Conservation (phyloP, 2,113 vertebrate genomes). For the Stictonetta naevosa region DNA sequence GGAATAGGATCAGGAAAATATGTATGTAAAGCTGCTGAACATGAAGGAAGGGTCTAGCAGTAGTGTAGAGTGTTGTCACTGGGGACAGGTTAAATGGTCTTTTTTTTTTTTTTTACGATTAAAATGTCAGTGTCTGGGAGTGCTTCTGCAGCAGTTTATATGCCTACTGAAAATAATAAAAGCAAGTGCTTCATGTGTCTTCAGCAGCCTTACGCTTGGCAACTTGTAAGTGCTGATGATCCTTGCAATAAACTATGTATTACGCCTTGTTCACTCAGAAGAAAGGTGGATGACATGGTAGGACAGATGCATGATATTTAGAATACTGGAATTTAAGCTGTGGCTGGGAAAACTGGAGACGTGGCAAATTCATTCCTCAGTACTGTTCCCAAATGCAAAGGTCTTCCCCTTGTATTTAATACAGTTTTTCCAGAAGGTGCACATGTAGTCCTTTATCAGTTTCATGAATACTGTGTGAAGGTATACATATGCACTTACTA, state of each 20-base stretch:
- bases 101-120: neutral
- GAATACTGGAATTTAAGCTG: neutral
- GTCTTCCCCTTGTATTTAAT: neutral
- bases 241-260: neutral
- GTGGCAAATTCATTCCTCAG: neutral
- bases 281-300: neutral
- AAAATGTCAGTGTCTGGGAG: neutral
- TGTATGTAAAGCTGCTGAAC: neutral
- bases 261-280: neutral
- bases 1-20: neutral
- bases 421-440: neutral
- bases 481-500: neutral
- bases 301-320: neutral
- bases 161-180: neutral
- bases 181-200: neutral
- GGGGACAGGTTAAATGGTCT: neutral
- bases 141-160: neutral
- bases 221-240: neutral
- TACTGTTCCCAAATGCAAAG: neutral
- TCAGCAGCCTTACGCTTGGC: neutral
- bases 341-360: neutral
- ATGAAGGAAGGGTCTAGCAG: neutral
- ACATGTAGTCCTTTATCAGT: accelerated
- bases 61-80: neutral
- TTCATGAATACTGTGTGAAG: neutral